phyloP scores from a whole-genome alignment of 2,888 invertebrate genomes.

The Acleris holmiana region DNA sequence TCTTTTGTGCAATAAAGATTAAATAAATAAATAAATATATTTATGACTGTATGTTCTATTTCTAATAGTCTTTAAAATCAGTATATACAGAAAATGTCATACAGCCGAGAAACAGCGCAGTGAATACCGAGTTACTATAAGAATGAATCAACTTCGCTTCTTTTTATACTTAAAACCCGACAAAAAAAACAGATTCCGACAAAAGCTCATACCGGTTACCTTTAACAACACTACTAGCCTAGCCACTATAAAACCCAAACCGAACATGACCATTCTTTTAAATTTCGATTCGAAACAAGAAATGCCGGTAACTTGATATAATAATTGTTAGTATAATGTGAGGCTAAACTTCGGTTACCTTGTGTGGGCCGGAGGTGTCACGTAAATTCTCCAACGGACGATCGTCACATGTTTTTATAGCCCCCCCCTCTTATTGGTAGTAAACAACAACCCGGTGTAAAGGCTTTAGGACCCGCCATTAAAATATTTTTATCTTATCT shows the following conservation, averaged over 20 bases:
- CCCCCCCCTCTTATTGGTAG: slow-evolving; percentile 48
- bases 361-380: slow-evolving; percentile 35
- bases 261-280: slow-evolving; percentile 13
- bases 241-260: slow-evolving; percentile 12
- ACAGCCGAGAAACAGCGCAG: no score
- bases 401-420: slow-evolving; percentile 63
- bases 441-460: slow-evolving; percentile 51
- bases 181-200: background rate
- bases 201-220: background rate
- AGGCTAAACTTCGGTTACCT: slow-evolving; percentile 20
- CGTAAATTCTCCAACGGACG: slow-evolving; percentile 58
- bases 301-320: slow-evolving; percentile 23
- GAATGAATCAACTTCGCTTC: background rate
- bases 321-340: slow-evolving; percentile 21
- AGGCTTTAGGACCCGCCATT: slow-evolving; percentile 36
- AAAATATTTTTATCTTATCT: slow-evolving; percentile 35
- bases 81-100: no score
- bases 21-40: no score
- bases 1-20: no score
- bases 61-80: no score
- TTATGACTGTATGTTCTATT: no score
- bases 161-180: background rate
- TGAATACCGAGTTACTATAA: no score
- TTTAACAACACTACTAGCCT: background rate
- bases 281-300: slow-evolving; percentile 11